A percentile compares a stretch with the other conserved stretches of the same genome.
These are phyloP conservation scores for Nyctibius grandis DNA, from an alignment of 2,797 vertebrate species.

Conservation along the genomic window DNA sequence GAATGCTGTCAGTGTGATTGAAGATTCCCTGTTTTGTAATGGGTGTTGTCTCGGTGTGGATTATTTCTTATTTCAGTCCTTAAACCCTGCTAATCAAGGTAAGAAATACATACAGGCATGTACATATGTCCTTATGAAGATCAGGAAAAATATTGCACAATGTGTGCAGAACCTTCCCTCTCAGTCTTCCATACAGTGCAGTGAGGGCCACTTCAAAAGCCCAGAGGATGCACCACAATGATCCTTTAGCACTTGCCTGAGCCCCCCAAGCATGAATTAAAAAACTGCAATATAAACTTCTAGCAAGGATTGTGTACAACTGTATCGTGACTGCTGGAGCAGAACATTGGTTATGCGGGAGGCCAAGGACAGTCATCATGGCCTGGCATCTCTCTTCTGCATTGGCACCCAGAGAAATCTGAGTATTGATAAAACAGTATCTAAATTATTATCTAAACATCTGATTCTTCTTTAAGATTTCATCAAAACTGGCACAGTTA, in stretches of 20 bases:
- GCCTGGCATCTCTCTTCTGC: neutral
- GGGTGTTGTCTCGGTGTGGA: neutral
- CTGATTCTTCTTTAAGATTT: neutral
- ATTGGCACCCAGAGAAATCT: neutral
- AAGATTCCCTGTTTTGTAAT: neutral
- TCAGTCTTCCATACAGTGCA: neutral
- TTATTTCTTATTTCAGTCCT: neutral
- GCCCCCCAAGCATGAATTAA: neutral
- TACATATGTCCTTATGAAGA: neutral
- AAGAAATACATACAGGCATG: neutral
- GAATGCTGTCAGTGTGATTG: neutral
- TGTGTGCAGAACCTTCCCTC: neutral
- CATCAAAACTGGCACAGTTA: neutral
- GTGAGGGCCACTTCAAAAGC: neutral
- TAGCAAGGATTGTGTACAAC: neutral
- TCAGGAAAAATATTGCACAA: neutral
- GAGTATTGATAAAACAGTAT: neutral
- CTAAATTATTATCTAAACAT: neutral
- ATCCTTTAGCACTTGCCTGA: neutral
- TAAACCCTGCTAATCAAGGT: neutral
- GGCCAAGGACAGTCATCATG: neutral
- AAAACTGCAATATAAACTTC: neutral
- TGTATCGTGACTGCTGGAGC: neutral
- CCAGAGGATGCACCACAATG: neutral
- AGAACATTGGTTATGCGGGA: neutral